Evolutionary conservation across 2,797 vertebrate genomes (phyloP), one percentile per base, ranked within the genome.

Genomic region (Telmatherina bonti): DNA sequence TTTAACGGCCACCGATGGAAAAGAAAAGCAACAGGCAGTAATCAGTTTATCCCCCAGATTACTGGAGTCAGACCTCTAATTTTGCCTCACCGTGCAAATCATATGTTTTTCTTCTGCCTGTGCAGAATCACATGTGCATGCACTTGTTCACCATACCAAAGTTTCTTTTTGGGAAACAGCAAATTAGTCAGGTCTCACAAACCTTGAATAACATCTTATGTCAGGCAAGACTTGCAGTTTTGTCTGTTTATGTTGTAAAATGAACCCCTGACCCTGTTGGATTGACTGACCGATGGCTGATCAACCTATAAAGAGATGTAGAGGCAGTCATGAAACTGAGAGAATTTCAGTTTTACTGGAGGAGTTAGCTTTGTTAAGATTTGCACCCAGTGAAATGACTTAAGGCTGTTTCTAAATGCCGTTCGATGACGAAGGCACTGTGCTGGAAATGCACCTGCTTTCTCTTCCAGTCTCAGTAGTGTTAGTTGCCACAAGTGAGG

Each of bases 361-460:
- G 15, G 15, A 12, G 38, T 41, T 41, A 13, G 38, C 5, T 6
- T 41, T 41, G 15, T 41, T 2, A 41, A 15, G 16, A 41, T 16
- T 43, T 41, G 77, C 85, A 74, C 52, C 62, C 20, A 72, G 54
- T 75, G 82, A 84, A 49, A 16, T 77, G 30, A 64, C 76, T 83
- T 26, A 67, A 79, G 71, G 81, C 38, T 31, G 20, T 60, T 65
- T 87, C 56, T 30, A 38, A 62, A 68, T 76, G 69, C 64, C 74
- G 73, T 57, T 85, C 69, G 47, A 80, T 87, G 68, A 88, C 61
- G 75, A 59, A 51, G 49, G 18, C 49, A 51, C 30, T 38, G 30
- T 52, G 45, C 16, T 41, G 67, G 80, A 54, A 30, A 54, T 81
- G 76, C 76, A 61, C 35, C 29, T 55, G 62, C 62, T 72, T 71